Evolutionary conservation across 1,140 invertebrate genomes (phyloP).

Genomic region (Marisa cornuarietis): DNA sequence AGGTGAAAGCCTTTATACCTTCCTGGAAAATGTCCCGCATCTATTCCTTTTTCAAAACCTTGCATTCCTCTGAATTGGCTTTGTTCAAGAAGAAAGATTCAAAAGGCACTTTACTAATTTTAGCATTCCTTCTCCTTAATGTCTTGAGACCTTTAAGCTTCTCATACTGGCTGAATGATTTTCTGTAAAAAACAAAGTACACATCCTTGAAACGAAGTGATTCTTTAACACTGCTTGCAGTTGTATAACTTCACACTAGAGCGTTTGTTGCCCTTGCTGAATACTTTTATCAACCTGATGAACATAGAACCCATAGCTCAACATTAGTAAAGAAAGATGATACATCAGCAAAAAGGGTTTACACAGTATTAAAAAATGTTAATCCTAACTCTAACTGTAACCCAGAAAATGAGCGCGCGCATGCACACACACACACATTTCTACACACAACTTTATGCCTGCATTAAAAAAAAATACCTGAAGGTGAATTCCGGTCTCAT

Average conservation of each 20-base stretch:
- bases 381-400: no score
- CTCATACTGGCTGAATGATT: constrained; percentile 51
- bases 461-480: constrained; percentile 68
- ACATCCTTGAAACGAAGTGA: no score
- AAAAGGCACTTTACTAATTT: constrained; percentile 34
- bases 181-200: constrained; percentile 32
- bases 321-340: no score
- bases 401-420: no score
- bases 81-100: constrained; percentile 55
- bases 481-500: constrained; percentile 76
- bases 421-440: not conserved
- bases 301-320: no score
- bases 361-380: no score
- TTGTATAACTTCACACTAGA: no score
- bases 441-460: not conserved
- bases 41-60: constrained; percentile 35
- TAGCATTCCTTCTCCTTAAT: constrained; percentile 34
- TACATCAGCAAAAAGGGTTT: no score
- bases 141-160: constrained; percentile 45
- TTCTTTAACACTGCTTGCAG: no score
- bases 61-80: constrained; percentile 56
- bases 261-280: no score
- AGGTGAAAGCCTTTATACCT: not conserved
- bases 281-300: no score
- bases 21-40: not conserved